Base-by-base conservation (phyloP, 1,140 invertebrate species). In the Cherax quadricarinatus region DNA sequence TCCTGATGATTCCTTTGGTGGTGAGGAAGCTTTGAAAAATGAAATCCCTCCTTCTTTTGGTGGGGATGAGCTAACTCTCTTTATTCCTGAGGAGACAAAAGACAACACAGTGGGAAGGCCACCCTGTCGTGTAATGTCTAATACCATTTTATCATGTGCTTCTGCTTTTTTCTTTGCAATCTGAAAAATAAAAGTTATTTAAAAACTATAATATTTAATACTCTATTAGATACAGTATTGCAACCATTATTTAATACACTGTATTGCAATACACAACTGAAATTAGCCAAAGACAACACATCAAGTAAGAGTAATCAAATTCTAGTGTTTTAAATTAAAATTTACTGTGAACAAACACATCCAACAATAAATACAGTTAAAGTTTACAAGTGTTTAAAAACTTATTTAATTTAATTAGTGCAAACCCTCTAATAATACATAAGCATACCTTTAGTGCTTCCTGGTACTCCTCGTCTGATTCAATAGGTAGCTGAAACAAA, bases 31-130 rank as follows among this genome's bases (percentile, higher is more conserved):
- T 57, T 91, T 91, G 84, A 91, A 91, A 70, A 91, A 91, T 14
- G 90, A 91, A 9, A 86, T 86, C 9, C 90, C 90, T n/a, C 90
- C 85, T 81, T 91, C 90, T 70, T 91, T 91, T 30, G 90, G 90
- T 10, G 90, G 90, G 14, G 90, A 91, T 16, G 83, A 86, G 30
- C 90, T 86, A 16, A 91, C 90, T 70, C 83, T 86, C 60, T 91
- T 91, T 51, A 91, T 91, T 6, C 90, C 90, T 18, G 90, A 91
- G 21, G 90, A 91, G 7, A 91, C 90, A n/a, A 91, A 24, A 14
- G 90, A 91, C 18, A 91, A 79, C 70, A 91, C 60, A 10, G 90
- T 86, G 18, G 90, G 90, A 16, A 91, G 79, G 57, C 90, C 84
- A 10, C 90, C 90, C 48, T 86, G 83, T 1, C 90, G 84, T 18